Percentiles rank a stretch among this genome's conserved stretches.
Evolutionary conservation across 1,140 invertebrate species (phyloP).

Genomic region (Drosophila pandora): DNA sequence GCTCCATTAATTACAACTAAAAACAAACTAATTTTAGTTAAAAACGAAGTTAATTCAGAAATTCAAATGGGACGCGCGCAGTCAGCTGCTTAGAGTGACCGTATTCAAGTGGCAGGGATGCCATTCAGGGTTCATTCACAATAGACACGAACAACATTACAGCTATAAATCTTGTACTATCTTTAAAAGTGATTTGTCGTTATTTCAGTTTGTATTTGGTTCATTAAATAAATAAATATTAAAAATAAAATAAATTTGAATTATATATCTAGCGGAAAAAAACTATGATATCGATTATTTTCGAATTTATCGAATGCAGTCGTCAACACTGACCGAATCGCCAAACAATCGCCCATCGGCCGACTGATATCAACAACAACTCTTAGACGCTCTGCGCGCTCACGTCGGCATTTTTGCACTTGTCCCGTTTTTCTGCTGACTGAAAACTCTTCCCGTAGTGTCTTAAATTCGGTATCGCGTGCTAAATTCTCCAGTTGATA

Average conservation of each 20-base stretch:
- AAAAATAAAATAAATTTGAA: too few species aligned
- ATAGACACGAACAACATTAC: background rate
- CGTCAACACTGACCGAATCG: too few species aligned
- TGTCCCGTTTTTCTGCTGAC: slow-evolving; percentile 39
- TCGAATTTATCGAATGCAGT: too few species aligned
- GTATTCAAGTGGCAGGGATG: background rate
- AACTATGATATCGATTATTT: too few species aligned
- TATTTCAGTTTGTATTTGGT: too few species aligned
- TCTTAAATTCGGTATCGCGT: slow-evolving; percentile 42
- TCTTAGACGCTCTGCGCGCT: slow-evolving; percentile 18
- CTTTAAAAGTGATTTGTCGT: too few species aligned
- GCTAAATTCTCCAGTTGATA: slow-evolving; percentile 48
- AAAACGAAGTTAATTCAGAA: slow-evolving; percentile 6
- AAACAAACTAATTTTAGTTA: background rate
- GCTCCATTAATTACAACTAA: background rate
- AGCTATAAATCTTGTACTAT: background rate
- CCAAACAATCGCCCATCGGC: too few species aligned
- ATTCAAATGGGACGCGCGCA: slow-evolving; percentile 32
- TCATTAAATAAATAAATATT: too few species aligned
- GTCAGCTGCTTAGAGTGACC: slow-evolving; percentile 26
- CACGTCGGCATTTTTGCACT: slow-evolving; percentile 40
- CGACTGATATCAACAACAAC: slow-evolving; percentile 2
- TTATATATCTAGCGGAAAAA: too few species aligned
- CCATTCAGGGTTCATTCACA: background rate
- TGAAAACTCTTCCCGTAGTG: slow-evolving; percentile 41